Evolutionary conservation across 37 sponge, comb jelly and placozoan genomes (phyloP), one percentile per base, ranked within the genome.

Genomic region (Mnemiopsis leidyi): DNA sequence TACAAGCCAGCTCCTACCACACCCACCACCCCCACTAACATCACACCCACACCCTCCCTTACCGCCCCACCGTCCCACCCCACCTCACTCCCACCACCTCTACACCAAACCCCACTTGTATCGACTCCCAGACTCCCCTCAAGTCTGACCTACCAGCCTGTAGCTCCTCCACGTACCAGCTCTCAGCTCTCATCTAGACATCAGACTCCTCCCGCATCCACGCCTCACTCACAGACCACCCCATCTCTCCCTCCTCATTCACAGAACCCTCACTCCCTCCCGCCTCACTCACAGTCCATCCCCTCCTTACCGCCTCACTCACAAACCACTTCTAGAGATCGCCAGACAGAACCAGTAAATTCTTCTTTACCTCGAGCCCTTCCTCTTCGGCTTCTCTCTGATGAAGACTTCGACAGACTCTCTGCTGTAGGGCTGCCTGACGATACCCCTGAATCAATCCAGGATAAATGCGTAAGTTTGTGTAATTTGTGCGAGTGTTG

Each of bases 371-470:
- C 34, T 34, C 36, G 36, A 2, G 30, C 79, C 1, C 79, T 77
- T 1, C 79, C 79, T 77, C 34, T 34, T 36, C 79, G 79, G 36
- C 79, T 85, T n/a, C 40, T 85, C 28, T 85, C 90, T 33, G 90
- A 85, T 21, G 90, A 85, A 61, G 90, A 85, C 61, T 85, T 85
- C 30, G 90, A 85, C 36, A 85, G 35, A 35, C 35, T 85, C 38
- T 85, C 90, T 3, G 90, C 90, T 26, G 39, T 85, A 16, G 90
- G 90, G 21, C 90, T 85, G 0, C 90, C 90, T 13, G 90, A 85
- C 48, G 90, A 85, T 3, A 40, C 33, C 23, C 21, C 32, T 2
- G 82, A 79, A 7, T 16, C 1, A 5, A 79, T 34, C 36, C 82
- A 79, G 21, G 73, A 69, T 25, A 21, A 69, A 69, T 34, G 34